Evolutionary conservation across 2,113 vertebrate species (phyloP).

Genomic region (Hassar affinis): DNA sequence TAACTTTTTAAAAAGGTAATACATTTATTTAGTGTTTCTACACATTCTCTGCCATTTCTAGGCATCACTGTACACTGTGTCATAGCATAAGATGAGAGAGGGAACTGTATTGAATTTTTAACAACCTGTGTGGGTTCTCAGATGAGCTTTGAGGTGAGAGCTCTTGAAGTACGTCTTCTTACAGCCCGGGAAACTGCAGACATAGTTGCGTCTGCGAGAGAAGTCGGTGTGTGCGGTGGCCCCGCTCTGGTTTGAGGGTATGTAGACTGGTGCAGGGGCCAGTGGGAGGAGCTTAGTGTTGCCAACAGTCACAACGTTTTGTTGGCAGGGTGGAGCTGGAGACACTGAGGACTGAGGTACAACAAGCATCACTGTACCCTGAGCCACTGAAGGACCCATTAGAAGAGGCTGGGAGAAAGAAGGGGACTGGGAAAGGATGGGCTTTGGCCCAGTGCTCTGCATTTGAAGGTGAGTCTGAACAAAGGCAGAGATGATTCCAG

Average conservation of each 20-base stretch:
- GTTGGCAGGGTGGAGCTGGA: constrained; percentile 60
- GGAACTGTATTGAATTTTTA: constrained; percentile 13
- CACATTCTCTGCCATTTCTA: neutral
- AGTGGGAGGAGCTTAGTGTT: constrained; percentile 88
- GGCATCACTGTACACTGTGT: neutral
- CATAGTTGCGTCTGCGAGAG: constrained; percentile 88
- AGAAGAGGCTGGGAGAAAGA: constrained; percentile 76
- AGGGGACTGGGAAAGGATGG: constrained; percentile 76
- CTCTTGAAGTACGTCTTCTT: constrained; percentile 99
- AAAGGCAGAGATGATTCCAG: constrained; percentile 80
- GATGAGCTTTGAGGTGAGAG: constrained; percentile 96
- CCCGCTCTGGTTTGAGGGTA: constrained; percentile 75
- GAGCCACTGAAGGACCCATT: constrained; percentile 79
- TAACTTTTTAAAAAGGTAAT: neutral
- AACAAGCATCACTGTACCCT: constrained; percentile 92
- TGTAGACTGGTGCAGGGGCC: constrained; percentile 87
- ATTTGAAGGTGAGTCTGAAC: constrained; percentile 77
- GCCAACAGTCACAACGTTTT: constrained; percentile 79
- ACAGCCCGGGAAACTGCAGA: constrained; percentile 90
- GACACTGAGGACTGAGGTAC: constrained; percentile 77
- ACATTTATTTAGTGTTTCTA: neutral
- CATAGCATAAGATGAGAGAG: neutral
- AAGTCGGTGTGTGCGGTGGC: constrained; percentile 81
- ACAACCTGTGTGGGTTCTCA: constrained; percentile 95
- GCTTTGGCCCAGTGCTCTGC: constrained; percentile 66